These are phyloP conservation scores for Hemithea aestivaria DNA, from an alignment of 2,888 invertebrate genomes.

Conservation along the genomic window DNA sequence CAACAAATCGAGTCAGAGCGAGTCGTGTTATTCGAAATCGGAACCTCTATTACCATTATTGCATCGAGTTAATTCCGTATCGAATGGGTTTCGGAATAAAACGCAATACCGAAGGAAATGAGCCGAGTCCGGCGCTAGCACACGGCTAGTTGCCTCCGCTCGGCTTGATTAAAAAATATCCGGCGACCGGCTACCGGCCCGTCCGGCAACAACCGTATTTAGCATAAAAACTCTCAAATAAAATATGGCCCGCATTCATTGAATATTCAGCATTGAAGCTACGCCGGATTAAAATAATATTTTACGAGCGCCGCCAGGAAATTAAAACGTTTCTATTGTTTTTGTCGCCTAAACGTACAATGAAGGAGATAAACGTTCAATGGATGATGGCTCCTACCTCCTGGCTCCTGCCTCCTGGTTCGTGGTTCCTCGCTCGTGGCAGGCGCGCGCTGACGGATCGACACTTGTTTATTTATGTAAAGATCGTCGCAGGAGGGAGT, in stretches of 20 bases:
- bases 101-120: constrained; percentile 28
- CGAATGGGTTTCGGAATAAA: constrained; percentile 17
- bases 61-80: constrained; percentile 14
- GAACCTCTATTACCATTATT: constrained; percentile 15
- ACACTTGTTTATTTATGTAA: constrained; percentile 23
- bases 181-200: constrained; percentile 23
- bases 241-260: constrained; percentile 57
- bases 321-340: constrained; percentile 67
- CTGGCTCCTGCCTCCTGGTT: neutral
- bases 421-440: too few species aligned
- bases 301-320: constrained; percentile 60
- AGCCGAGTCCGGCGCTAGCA: constrained; percentile 16
- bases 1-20: constrained; percentile 14
- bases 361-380: constrained; percentile 28
- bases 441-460: constrained; percentile 19
- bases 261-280: constrained; percentile 57
- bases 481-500: neutral
- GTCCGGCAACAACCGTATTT: constrained; percentile 32
- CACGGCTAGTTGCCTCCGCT: constrained; percentile 19
- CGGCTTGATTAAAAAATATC: constrained; percentile 46
- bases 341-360: constrained; percentile 50
- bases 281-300: constrained; percentile 65
- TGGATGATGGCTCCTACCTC: neutral
- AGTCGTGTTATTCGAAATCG: constrained; percentile 13
- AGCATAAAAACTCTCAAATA: constrained; percentile 55